Evolutionary conservation across 2,797 vertebrate species (phyloP), one percentile per base, ranked within the genome.

Genomic region (Phaenicophaeus curvirostris): DNA sequence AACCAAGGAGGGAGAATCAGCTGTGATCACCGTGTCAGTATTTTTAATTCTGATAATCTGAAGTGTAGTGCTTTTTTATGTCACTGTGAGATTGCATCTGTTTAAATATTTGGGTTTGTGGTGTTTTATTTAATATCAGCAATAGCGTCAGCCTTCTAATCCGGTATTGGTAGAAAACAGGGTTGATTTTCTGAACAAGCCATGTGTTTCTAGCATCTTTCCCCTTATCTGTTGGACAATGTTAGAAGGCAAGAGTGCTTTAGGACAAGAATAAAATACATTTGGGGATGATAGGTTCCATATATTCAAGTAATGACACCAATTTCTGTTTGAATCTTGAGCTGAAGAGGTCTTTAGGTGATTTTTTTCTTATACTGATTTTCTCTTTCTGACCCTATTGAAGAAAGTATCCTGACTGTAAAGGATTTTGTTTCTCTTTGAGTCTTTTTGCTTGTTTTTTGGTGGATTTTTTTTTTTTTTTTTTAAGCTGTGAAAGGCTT

Each of bases 11-110:
- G 9, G 23, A 83, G 3, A 4, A 33, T 51, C 5, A 66, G 7
- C 5, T 62, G 2, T 33, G 1, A 39, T 54, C 0, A 0, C 15
- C 37, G 8, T 83, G 69, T 51, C 33, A 35, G 9, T 1, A 4
- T 65, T 61, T 80, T 66, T 33, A 12, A 73, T 48, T 77, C 50
- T 48, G 61, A 3, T 31, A 13, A 25, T 31, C 57, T 61, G 39
- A 76, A 55, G n/a, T 16, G 14, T 15, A 33, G 15, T 15, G 30
- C 11, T 79, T 11, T 42, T 35, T 1, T 31, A 3, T 37, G 24
- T 44, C 44, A 25, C 6, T 11, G 7, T 3, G 7, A 44, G 23
- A 53, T 61, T 68, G 33, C 3, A 1, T 23, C 19, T 13, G 7
- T 13, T 74, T 59, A 63, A 65, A 59, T 31, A 13, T 18, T 23